A percentile compares a stretch with the other conserved stretches of the same genome.
phyloP scores from a whole-genome alignment of 2,797 vertebrate genomes.

The Vipera latastei region DNA sequence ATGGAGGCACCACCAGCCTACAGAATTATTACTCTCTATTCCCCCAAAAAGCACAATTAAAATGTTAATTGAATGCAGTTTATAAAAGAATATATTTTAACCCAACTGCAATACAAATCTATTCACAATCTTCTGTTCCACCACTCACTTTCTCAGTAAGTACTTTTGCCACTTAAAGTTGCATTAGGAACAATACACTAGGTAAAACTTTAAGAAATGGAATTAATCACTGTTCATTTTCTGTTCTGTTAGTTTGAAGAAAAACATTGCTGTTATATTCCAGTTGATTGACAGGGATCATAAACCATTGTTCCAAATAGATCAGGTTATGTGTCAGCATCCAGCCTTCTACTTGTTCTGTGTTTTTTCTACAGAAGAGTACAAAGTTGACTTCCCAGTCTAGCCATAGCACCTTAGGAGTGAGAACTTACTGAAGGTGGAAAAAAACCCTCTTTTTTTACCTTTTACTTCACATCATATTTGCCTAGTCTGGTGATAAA shows the following conservation, averaged over 20 bases:
- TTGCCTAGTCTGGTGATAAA: neutral
- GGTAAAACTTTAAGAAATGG: constrained; percentile 30
- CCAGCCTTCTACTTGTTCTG: neutral
- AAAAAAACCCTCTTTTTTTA: neutral
- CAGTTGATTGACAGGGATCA: constrained; percentile 1
- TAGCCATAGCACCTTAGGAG: neutral
- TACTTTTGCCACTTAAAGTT: constrained; percentile 45
- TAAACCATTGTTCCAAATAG: neutral
- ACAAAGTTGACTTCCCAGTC: neutral
- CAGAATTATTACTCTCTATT: accelerated
- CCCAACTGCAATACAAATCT: constrained; percentile 49
- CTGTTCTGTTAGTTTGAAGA: neutral
- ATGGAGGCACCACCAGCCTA: constrained; percentile 31
- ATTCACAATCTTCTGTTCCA: constrained; percentile 29
- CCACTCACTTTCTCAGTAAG: constrained; percentile 44
- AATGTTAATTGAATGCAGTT: constrained; percentile 60
- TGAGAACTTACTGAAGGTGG: neutral
- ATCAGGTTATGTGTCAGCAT: neutral
- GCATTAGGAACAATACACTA: constrained; percentile 45
- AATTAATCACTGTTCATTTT: constrained; percentile 42
- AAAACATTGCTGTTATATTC: constrained; percentile 23
- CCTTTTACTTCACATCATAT: neutral
- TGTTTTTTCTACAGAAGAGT: neutral
- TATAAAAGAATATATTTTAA: constrained; percentile 64
- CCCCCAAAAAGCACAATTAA: constrained; percentile 42